Evolutionary conservation across 2,888 invertebrate genomes (phyloP), one percentile per base, ranked within the genome.

Genomic region (Aplocera efformata): DNA sequence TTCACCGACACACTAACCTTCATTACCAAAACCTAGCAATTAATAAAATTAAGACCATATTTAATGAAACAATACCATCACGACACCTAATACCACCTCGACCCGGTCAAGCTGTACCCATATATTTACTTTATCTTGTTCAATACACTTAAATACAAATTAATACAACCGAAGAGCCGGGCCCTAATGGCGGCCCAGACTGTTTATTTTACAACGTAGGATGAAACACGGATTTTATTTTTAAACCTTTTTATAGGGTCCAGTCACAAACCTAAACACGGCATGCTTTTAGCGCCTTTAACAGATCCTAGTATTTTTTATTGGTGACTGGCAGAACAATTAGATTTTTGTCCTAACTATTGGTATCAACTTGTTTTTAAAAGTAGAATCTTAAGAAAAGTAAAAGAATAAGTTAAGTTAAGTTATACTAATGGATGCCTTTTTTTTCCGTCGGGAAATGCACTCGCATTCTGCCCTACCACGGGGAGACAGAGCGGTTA

Each of bases 91-190:
- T 66, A 68, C 63, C 49, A 40, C 51, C 70, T 46, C 64, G 72
- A 72, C 70, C 74, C 65, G 58, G 50, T 60, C 61, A 49, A 51
- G 60, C 51, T 68, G 74, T 68, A 69, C 73, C 73, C 79, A 78
- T 84, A 85, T 86, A 85, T 86, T 86, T 78, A 77, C 70, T 82
- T 86, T 86, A 86, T 86, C 86, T 85, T 86, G 86, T 85, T 78
- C 82, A 83, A 80, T 86, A 86, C 85, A 85, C 86, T 86, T 88
- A 84, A 88, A 88, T 86, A 88, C 86, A 88, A 88, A 88, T 88
- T 88, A 88, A 88, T 88, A 86, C 86, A 86, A 79, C 69, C 77
- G 63, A 72, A 77, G 82, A 77, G 76, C 76, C 77, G 73, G 75
- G 58, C 67, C 83, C 79, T 86, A 84, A 88, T 84, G 82, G 86